Percentiles rank a stretch among this genome's conserved stretches.
phyloP scores from a whole-genome alignment of 2,888 invertebrate species.

The Nasonovia ribisnigri region DNA sequence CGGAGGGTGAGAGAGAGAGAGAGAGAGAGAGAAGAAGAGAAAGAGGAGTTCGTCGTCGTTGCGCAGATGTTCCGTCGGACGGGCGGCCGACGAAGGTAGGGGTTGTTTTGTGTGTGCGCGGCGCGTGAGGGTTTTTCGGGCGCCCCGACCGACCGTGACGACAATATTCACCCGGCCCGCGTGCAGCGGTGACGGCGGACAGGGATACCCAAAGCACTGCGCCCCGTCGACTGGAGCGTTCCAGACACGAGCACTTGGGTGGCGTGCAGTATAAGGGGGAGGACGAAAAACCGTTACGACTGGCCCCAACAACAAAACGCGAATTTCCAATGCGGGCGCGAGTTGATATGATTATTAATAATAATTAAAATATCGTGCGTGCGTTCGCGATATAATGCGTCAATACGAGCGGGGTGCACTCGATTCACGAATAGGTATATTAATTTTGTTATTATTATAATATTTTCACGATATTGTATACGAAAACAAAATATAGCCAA shows the following conservation, averaged over 20 bases:
- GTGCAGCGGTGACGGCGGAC: slow-evolving; percentile 12
- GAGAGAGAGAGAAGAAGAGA: background rate
- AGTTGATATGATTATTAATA: background rate
- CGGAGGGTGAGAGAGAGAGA: background rate
- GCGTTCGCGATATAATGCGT: background rate
- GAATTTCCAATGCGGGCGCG: slow-evolving; percentile 23
- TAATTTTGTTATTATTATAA: background rate
- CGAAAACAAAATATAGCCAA: background rate
- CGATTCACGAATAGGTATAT: background rate
- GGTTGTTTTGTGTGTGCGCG: slow-evolving; percentile 59
- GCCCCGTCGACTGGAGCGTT: background rate
- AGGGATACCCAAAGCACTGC: slow-evolving; percentile 62
- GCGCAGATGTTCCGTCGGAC: slow-evolving; percentile 56
- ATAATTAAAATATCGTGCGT: background rate
- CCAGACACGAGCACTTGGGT: background rate
- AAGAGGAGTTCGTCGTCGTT: background rate
- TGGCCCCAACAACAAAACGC: background rate
- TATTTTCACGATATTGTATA: background rate
- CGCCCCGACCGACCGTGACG: slow-evolving; percentile 59
- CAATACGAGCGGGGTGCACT: background rate
- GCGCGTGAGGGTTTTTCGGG: slow-evolving; percentile 58
- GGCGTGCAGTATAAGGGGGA: background rate
- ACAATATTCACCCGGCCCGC: slow-evolving; percentile 55
- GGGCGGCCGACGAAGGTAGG: slow-evolving; percentile 30
- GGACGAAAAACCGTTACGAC: slow-evolving; percentile 60